Base-by-base conservation (phyloP, 1,140 invertebrate genomes). In the Aradophagus sp. region DNA sequence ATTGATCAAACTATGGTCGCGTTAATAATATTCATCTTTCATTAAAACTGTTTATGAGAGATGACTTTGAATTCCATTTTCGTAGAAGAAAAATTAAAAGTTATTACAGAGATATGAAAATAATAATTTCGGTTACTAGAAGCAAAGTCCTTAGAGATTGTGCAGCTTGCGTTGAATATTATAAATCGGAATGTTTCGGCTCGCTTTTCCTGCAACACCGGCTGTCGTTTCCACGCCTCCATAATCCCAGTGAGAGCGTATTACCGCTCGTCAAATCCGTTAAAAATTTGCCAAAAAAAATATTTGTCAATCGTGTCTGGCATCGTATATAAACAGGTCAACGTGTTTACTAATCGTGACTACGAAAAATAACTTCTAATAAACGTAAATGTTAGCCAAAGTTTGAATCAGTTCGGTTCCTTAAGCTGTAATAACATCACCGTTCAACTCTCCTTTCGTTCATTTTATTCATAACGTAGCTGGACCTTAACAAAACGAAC, bases 261-360 rank as follows among this genome's bases (percentile, higher is more conserved):
- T 83, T 83, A 81, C 65, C 68, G 69, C 41, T 58, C 26, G 39
- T 55, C 48, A 32, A 63, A 80, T 75, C 73, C 73, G 69, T 74
- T 65, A 77, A 82, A 76, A 79, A 79, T 78, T 79, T 47, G 56
- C 73, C 70, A 76, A 80, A 70, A 76, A 80, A 80, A 86, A 86
- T 86, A 86, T 86, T 85, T 84, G 78, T 82, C 80, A 75, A 78
- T 79, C 81, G 77, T 83, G 81, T 84, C 77, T 55, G 69, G 62
- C 72, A 73, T 77, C 73, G 81, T 83, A 73, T 82, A 84, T 82
- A 84, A 84, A 84, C 82, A 83, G 82, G 81, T 84, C 81, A 66
- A 62, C 31, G 29, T 71, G 55, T 75, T 74, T 74, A 67, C 58
- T 53, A 73, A 74, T 70, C 72, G 68, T 77, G 69, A 73, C 69